Base-by-base conservation (phyloP, 2,113 vertebrate species). In the Corythoichthys intestinalis region DNA sequence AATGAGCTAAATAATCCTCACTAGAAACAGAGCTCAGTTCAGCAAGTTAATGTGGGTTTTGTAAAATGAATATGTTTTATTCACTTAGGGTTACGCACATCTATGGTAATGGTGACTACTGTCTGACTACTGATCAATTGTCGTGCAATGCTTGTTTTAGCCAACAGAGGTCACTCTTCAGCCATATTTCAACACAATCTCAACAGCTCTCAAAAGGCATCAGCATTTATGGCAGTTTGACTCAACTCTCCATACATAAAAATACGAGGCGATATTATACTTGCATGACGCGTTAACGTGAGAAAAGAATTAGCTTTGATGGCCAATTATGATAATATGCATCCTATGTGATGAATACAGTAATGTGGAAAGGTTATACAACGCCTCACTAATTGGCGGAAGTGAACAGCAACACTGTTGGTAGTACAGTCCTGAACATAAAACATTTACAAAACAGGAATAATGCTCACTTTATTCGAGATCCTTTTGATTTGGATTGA, bases 101-200 rank as follows among this genome's bases (percentile, higher is more conserved):
- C 20, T 28, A 28, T 28, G 20, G 20, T 0, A 28, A 28, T 28
- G 20, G 20, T 28, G 20, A 28, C 20, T 28, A 28, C 20, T 28
- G 20, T 28, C 20, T 28, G 20, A 28, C 20, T 28, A 28, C 20
- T 28, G 20, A 28, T 28, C 20, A 28, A 28, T 28, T 28, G 11
- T 38, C 38, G 60, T 85, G 81, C 70, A 74, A 64, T 34, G n/a
- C 17, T 38, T 3, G 9, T 8, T 65, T 63, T 17, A 1, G 4
- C 83, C 91, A 87, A 67, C 72, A 90, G 91, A 91, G 86, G 90
- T 78, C 85, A 3, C 77, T 59, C 58, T 83, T 88, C 81, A 38
- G 67, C 74, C 0, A 49, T n/a, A 49, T 66, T 56, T 28, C 1
- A 6, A 12, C 20, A 5, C 37, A 37, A 12, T 10, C 13, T 37